Base-by-base conservation (phyloP, 2,888 invertebrate species). In the Lycophotia porphyrea region DNA sequence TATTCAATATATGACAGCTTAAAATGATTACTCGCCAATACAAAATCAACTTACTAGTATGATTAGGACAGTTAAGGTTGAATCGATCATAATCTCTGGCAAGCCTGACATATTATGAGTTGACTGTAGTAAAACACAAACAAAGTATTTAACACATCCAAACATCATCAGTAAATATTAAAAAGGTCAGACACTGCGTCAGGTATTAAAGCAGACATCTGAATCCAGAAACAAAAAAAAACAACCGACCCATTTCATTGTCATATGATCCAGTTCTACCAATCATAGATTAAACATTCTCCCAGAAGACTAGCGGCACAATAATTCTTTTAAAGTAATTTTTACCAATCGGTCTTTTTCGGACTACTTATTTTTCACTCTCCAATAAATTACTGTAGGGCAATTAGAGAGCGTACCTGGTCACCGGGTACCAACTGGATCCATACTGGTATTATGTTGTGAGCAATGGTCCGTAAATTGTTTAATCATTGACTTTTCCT, bases 21-120 rank as follows among this genome's bases (percentile, higher is more conserved):
- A 68, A 60, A 69, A 81, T 47, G 2, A 65, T 61, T 69, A 44
- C 15, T 65, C n/a, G 42, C 49, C 24, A 31, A 44, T 9, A 52
- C 8, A 52, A 69, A 69, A 69, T 18, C 60, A 65, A 69, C 27
- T 47, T n/a, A 27, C 8, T 47, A 8, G 15, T 65, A 21, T 68
- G 21, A 31, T 65, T 47, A 55, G 31, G 27, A 47, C 31, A 15
- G n/a, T 9, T 9, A 65, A 72, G 34, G 42, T 67, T 63, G 55
- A 55, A 80, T 63, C 39, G 18, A 64, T 47, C 42, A 42, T 39
- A 44, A 1, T 49, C 2, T 64, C n/a, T 18, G 39, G 11, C 27
- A n/a, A 27, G n/a, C 24, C 31, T 73, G n/a, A 8, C 4, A 36
- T 49, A 34, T 27, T 9, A 21, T 24, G 27, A 31, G 13, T 21